Evolutionary conservation across 2,797 vertebrate species (phyloP).

Genomic region (Parotocinclus haroldoi): DNA sequence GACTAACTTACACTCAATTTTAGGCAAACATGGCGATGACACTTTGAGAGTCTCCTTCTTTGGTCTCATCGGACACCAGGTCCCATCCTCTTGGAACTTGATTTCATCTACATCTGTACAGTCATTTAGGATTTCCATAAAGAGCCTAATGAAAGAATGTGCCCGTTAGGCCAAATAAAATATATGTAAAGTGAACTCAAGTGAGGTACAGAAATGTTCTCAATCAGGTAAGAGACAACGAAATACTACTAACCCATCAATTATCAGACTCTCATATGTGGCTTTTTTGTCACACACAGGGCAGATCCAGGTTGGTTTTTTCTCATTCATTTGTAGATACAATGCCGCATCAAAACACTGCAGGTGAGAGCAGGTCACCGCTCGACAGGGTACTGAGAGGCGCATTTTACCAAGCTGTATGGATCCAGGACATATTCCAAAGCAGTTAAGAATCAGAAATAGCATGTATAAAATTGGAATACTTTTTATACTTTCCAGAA

Average conservation of each 20-base stretch:
- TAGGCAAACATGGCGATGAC: constrained; percentile 75
- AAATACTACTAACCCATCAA: constrained; percentile 81
- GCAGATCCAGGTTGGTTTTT: constrained; percentile 97
- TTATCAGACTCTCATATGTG: constrained; percentile 88
- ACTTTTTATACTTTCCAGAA: too few relatives aligned
- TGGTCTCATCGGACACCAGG: constrained; percentile 96
- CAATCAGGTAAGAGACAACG: neutral
- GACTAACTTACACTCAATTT: constrained; percentile 81
- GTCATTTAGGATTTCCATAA: constrained; percentile 95
- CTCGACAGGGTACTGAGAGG: constrained; percentile 88
- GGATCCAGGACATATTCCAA: neutral
- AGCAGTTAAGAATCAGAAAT: neutral
- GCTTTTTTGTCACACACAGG: constrained; percentile 98
- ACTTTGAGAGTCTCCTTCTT: constrained; percentile 90
- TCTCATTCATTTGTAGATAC: constrained; percentile 98
- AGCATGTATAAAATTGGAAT: neutral
- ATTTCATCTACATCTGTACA: constrained; percentile 96
- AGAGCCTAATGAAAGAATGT: constrained; percentile 72
- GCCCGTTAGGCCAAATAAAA: neutral
- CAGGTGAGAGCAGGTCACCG: constrained; percentile 92
- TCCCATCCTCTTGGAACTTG: constrained; percentile 95
- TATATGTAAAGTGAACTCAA: neutral
- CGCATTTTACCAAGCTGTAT: constrained; percentile 94
- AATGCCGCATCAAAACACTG: constrained; percentile 96
- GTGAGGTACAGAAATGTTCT: neutral